Conservation (phyloP, 64 coral and sea anemone genomes). For the Stylophora pistillata region DNA sequence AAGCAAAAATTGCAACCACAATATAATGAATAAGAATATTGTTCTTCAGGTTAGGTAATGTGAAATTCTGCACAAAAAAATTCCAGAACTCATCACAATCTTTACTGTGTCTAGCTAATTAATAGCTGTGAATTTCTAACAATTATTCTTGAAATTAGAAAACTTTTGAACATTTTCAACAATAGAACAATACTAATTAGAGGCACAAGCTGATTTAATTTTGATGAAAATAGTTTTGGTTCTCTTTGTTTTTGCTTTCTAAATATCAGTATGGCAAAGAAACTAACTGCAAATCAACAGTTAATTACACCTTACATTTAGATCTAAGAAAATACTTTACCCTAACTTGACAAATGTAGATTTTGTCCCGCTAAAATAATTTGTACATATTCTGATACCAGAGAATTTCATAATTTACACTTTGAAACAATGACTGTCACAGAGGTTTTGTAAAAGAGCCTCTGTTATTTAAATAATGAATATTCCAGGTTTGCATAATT, state of each 20-base stretch:
- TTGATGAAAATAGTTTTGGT: background rate
- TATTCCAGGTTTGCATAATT: background rate
- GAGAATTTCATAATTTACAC: background rate
- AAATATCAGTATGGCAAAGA: background rate
- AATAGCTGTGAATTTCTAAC: background rate
- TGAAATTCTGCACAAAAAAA: background rate
- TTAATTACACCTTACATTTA: background rate
- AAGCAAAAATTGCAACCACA: too few species aligned
- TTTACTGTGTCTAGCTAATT: too few species aligned
- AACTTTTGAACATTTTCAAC: background rate
- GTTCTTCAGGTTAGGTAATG: too few species aligned
- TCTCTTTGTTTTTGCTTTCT: background rate
- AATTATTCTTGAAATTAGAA: background rate
- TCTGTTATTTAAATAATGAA: background rate
- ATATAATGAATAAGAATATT: too few species aligned
- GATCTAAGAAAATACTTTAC: background rate
- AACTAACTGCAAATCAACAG: background rate
- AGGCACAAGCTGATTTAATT: background rate
- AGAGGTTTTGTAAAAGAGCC: background rate
- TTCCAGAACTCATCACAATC: background rate
- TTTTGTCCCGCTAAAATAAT: background rate
- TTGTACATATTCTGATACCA: background rate
- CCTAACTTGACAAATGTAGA: background rate
- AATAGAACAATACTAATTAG: background rate
- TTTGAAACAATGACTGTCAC: background rate